A percentile compares a stretch with the other conserved stretches of the same genome.
These are phyloP conservation scores for Amniataba percoides DNA, from an alignment of 2,797 vertebrate genomes.

Conservation along the genomic window DNA sequence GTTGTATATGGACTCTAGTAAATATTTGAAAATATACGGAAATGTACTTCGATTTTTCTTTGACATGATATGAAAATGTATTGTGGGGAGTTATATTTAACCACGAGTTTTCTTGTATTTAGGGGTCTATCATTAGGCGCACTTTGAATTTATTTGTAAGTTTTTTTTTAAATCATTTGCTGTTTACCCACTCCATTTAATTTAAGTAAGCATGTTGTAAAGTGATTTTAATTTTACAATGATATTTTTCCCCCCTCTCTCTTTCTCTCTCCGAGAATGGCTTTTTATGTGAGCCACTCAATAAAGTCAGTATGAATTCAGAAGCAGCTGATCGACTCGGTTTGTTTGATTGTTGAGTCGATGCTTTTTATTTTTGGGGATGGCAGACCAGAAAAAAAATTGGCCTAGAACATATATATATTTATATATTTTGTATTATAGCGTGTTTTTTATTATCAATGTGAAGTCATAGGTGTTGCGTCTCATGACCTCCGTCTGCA, in stretches of 20 bases:
- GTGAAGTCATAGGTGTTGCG: not conserved
- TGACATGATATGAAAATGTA: conserved; percentile 88
- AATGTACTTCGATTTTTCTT: conserved; percentile 91
- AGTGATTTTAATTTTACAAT: conserved; percentile 94
- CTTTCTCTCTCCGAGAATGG: conserved; percentile 82
- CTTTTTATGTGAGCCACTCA: conserved; percentile 88
- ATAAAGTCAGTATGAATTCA: conserved; percentile 88
- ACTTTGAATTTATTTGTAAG: conserved; percentile 96
- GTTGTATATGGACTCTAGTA: conserved; percentile 98
- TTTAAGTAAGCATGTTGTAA: conserved; percentile 99
- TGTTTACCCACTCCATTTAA: conserved; percentile 94
- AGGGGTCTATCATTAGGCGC: conserved; percentile 90
- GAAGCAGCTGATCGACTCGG: conserved; percentile 75
- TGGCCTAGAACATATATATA: not conserved
- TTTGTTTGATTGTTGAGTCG: conserved; percentile 76
- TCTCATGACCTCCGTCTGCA: not conserved
- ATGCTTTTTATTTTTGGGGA: conserved; percentile 33
- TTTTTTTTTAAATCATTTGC: conserved; percentile 93
- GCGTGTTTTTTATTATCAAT: not conserved
- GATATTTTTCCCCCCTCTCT: conserved; percentile 69
- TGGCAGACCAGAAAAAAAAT: not conserved
- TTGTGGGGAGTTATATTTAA: conserved; percentile 93
- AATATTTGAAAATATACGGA: conserved; percentile 99
- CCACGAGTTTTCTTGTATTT: conserved; percentile 91
- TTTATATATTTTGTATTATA: not conserved